Base-by-base conservation (phyloP, 2,888 invertebrate species). In the Pheosia tremula region DNA sequence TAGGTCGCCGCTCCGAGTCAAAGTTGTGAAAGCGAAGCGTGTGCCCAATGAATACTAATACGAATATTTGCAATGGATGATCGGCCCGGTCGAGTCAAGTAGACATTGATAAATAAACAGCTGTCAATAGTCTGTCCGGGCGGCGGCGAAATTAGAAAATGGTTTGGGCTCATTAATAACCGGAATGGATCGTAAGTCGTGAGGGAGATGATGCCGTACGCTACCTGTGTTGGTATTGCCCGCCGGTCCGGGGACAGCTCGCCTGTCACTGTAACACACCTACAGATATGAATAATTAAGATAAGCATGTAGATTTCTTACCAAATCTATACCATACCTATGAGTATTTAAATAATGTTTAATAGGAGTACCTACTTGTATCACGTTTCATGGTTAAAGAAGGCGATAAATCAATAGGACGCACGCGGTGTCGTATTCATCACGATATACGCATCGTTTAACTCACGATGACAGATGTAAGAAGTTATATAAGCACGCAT, bases 61-160 rank as follows among this genome's bases (percentile, higher is more conserved):
- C 79, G 74, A 82, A 84, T 87, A 85, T 87, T 89, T 80, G 86
- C 85, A 77, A 78, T 74, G 75, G 79, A 82, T 80, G 83, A 84
- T 78, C 80, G 67, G 72, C 76, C 76, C 64, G 64, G 64, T 59
- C 70, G 69, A 79, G 80, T 77, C 77, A 74, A 81, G 74, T 78
- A 80, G 90, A 90, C 90, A 82, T 85, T 89, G 90, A 90, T 86
- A 87, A 88, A 90, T 90, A 88, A 83, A 85, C 81, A 75, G 85
- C 89, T 89, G 90, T 91, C 90, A 87, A 83, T 88, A 78, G 76
- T 78, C 79, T 82, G 86, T 84, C 82, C 68, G 76, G 74, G 78
- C 80, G 82, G 78, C 83, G 82, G 82, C 84, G 83, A 86, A 87
- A 84, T 87, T 86, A 85, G 82, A 85, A 85, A 87, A 83, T 81